Evolutionary conservation across 1,140 invertebrate genomes (phyloP).

Genomic region (Drosophila gunungcola): DNA sequence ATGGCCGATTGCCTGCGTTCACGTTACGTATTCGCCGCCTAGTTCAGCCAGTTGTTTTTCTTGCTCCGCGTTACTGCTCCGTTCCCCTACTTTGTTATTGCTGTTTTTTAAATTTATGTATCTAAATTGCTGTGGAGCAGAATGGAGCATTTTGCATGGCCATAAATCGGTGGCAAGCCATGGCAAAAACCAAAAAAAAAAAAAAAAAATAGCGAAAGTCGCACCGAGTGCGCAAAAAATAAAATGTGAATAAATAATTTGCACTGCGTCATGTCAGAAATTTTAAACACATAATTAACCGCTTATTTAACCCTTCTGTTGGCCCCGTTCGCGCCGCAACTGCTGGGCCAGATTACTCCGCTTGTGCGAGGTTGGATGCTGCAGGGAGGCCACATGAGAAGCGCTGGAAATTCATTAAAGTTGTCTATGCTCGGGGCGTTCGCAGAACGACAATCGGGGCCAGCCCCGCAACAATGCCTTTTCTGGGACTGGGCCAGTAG

Average conservation of each 20-base stretch:
- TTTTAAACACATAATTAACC: constrained; percentile 84
- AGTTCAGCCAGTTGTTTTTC: constrained; percentile 26
- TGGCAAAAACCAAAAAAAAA: constrained; percentile 7
- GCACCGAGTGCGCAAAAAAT: constrained; percentile 70
- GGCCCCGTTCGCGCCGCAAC: constrained; percentile 27
- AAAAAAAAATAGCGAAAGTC: constrained; percentile 3
- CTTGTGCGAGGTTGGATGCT: constrained; percentile 22
- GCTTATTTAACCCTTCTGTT: constrained; percentile 81
- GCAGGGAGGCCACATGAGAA: constrained; percentile 47
- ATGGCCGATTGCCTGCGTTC: constrained; percentile 46
- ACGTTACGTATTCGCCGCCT: constrained; percentile 57
- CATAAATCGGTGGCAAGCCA: constrained; percentile 58
- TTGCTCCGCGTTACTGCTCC: background rate
- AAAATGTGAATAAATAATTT: constrained; percentile 82
- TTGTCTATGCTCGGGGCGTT: constrained; percentile 82
- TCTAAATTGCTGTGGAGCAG: constrained; percentile 65
- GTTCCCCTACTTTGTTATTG: background rate
- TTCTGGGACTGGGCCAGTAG: constrained; percentile 57
- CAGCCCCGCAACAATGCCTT: constrained; percentile 68
- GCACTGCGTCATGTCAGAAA: constrained; percentile 81
- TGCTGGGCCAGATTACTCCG: constrained; percentile 65
- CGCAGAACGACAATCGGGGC: constrained; percentile 76
- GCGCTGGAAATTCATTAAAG: constrained; percentile 76
- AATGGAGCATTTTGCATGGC: constrained; percentile 55
- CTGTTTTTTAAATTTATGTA: constrained; percentile 45